Conservation (phyloP, 2,888 invertebrate species). For the Lepeophtheirus nordmannii region DNA sequence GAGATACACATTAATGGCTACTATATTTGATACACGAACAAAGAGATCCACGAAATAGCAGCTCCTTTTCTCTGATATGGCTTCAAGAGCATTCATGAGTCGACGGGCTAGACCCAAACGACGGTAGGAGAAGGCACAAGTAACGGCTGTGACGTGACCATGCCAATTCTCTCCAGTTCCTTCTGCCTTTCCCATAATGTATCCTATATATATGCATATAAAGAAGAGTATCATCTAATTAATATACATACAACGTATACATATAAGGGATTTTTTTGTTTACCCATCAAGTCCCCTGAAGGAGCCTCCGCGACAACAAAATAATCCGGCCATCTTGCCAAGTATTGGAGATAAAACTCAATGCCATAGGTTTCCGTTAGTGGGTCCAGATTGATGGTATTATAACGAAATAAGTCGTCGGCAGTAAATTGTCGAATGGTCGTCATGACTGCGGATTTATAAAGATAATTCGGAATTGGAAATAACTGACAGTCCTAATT, state of each 20-base stretch:
- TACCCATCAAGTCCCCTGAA: conserved; percentile 93
- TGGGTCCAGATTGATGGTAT: conserved; percentile 75
- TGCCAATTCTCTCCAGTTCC: conserved; percentile 76
- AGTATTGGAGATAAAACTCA: conserved; percentile 90
- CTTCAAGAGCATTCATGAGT: conserved; percentile 63
- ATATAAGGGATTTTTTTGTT: conserved; percentile 34
- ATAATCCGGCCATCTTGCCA: conserved; percentile 97
- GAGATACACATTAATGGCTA: conserved; percentile 94
- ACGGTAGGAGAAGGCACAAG: conserved; percentile 85
- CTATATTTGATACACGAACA: conserved; percentile 90
- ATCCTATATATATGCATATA: conserved; percentile 29
- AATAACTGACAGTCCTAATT: no score
- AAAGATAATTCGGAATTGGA: no score
- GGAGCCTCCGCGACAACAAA: conserved; percentile 94
- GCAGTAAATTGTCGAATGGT: conserved; percentile 81
- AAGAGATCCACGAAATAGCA: conserved; percentile 96
- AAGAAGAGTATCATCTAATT: not conserved
- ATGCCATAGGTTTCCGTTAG: conserved; percentile 91
- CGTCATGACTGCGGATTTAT: conserved; percentile 48
- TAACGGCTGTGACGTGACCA: conserved; percentile 95
- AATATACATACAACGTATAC: not conserved
- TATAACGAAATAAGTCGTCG: conserved; percentile 84
- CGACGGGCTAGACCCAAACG: conserved; percentile 44
- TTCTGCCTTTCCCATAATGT: conserved; percentile 96
- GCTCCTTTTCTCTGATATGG: conserved; percentile 86